Conservation (phyloP, 2,888 invertebrate species). For the Brachyptera putata region DNA sequence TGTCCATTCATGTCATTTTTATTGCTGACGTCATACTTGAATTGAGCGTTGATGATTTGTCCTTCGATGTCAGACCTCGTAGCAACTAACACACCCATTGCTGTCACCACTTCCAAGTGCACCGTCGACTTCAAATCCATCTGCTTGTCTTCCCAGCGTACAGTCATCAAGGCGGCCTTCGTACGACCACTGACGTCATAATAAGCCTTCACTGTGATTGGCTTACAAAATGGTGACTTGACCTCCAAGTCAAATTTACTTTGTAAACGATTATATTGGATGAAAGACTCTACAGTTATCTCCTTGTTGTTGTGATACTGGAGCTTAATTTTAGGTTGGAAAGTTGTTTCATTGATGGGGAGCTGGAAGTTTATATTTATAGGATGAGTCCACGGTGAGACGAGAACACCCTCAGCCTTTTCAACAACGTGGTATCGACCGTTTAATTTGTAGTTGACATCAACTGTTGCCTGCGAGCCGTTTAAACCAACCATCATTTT, state of each 20-base stretch:
- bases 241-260: conserved; percentile 27
- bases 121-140: conserved; percentile 10
- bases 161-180: conserved; percentile 5
- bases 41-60: conserved; percentile 21
- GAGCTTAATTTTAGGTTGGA: conserved; percentile 23
- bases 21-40: conserved; percentile 11
- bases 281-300: conserved; percentile 26
- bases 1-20: conserved; percentile 17
- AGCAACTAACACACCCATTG: conserved; percentile 14
- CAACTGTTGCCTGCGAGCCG: conserved; percentile 17
- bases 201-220: conserved; percentile 25
- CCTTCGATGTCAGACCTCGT: conserved; percentile 17
- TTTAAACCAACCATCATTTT: conserved; percentile 23
- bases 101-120: conserved; percentile 8
- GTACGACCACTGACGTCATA: conserved; percentile 17
- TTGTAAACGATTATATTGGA: conserved; percentile 6
- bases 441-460: neutral
- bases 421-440: neutral
- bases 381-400: conserved; percentile 28
- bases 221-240: conserved; percentile 30
- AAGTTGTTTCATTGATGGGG: neutral
- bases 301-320: conserved; percentile 26
- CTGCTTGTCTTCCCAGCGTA: conserved; percentile 23
- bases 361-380: conserved; percentile 18
- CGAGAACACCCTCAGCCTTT: conserved; percentile 13